These are phyloP conservation scores for Anableps anableps DNA, from an alignment of 2,797 vertebrate species.

Conservation along the genomic window DNA sequence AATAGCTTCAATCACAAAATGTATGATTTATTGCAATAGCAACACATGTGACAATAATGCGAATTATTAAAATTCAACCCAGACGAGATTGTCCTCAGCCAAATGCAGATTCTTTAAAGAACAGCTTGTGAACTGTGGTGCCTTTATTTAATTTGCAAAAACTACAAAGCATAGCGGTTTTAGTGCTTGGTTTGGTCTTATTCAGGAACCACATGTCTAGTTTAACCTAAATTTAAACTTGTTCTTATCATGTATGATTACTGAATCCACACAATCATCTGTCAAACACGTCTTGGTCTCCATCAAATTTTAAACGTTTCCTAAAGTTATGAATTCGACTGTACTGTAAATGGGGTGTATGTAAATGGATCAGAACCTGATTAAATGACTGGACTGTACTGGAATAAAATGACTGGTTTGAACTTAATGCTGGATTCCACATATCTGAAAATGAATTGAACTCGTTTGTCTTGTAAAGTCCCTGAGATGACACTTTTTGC, in stretches of 20 bases:
- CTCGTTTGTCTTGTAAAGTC: background rate
- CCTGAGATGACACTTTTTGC: background rate
- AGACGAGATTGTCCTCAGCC: background rate
- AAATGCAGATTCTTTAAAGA: background rate
- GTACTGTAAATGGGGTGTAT: background rate
- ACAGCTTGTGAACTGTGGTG: background rate
- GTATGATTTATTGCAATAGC: background rate
- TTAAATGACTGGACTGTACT: background rate
- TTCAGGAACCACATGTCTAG: background rate
- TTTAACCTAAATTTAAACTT: background rate
- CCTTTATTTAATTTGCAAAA: background rate
- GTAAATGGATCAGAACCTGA: background rate
- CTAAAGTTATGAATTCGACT: background rate
- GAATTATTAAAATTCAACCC: background rate
- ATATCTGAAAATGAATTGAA: background rate
- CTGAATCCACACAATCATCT: background rate
- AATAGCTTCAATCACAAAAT: background rate
- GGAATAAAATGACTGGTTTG: background rate
- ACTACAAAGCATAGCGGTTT: background rate
- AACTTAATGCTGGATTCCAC: background rate
- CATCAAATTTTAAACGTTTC: no score
- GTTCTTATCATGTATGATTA: background rate
- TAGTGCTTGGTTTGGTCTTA: background rate
- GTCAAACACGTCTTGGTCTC: no score
- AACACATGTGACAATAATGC: background rate